Evolutionary conservation across 2,888 invertebrate genomes (phyloP), one percentile per base, ranked within the genome.

Genomic region (Drosophila phalerata): DNA sequence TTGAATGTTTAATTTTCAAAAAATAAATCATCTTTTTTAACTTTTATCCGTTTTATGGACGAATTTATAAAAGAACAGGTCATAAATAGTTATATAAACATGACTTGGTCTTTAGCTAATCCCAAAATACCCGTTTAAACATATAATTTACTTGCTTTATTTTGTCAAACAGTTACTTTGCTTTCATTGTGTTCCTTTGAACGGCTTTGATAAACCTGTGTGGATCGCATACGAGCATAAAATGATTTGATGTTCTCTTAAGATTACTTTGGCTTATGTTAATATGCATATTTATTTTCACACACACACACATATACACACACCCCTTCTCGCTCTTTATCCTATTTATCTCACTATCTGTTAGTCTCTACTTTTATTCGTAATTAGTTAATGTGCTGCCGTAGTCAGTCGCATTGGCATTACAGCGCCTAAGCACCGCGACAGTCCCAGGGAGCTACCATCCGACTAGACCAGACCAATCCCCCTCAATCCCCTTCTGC

Each of bases 301-400:
- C 60, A 47, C 48, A 49, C 53, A 32, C 32, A 34, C 38, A 17
- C 42, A 32, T 25, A 34, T 32, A 17, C 42, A 32, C 28, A 2
- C 19, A 10, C 17, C 17, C 38, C 22, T 25, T 4, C 25, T 10
- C 5, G 1, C 32, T 3, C 9, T 19, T 13, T 17, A 53, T 19
- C 22, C 47, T 30, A n/a, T 30, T 43, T 48, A 48, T 30, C 25
- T 52, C 40, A 19, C 34, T 40, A 8, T 40, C 34, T 47, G 49
- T 53, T 53, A n/a, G 62, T 47, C 43, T 22, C 63, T 28, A 51
- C 58, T 53, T 71, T 49, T 58, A 73, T 71, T 77, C 65, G 81
- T 83, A 89, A 83, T 83, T 83, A 83, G 88, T 89, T 83, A 87
- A 83, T 83, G 83, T 89, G 69, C 60, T 57, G 66, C 45, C 57